These are phyloP conservation scores for Germaria angustata DNA, from an alignment of 2,888 invertebrate species.

Conservation along the genomic window DNA sequence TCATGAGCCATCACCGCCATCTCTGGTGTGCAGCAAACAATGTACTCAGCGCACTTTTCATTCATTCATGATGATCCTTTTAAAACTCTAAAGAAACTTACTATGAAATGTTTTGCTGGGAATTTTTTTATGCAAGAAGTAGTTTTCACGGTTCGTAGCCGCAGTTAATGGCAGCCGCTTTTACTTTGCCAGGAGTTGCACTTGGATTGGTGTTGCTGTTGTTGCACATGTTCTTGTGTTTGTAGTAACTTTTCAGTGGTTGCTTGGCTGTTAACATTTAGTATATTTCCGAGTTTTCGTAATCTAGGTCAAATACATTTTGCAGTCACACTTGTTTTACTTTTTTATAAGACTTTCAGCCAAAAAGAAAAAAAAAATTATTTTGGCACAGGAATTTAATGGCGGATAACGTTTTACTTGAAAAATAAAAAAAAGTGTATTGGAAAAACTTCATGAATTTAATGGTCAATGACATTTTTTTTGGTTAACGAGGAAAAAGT, in stretches of 20 bases:
- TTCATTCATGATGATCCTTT: too few species aligned
- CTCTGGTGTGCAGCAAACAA: too few species aligned
- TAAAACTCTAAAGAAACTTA: too few species aligned
- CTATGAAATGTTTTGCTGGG: too few species aligned
- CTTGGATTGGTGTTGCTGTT: neutral
- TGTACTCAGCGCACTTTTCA: too few species aligned
- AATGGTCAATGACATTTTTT: neutral
- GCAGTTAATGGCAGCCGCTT: neutral
- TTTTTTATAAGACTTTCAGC: neutral
- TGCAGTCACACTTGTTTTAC: neutral
- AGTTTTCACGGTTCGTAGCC: neutral
- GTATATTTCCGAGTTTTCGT: neutral
- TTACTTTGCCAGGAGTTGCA: neutral
- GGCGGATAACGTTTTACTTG: too few species aligned
- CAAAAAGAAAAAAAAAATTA: neutral
- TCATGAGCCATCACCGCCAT: too few species aligned
- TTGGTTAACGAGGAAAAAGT: neutral
- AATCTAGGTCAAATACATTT: conserved; percentile 3
- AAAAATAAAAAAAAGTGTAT: neutral
- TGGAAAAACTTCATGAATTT: neutral
- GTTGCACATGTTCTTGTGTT: neutral
- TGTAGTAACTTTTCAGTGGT: neutral
- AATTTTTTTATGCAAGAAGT: neutral
- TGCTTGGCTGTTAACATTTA: neutral
- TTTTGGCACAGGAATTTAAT: too few species aligned